Base-by-base conservation (phyloP, 2,888 invertebrate species). In the Plagiodera versicolora region DNA sequence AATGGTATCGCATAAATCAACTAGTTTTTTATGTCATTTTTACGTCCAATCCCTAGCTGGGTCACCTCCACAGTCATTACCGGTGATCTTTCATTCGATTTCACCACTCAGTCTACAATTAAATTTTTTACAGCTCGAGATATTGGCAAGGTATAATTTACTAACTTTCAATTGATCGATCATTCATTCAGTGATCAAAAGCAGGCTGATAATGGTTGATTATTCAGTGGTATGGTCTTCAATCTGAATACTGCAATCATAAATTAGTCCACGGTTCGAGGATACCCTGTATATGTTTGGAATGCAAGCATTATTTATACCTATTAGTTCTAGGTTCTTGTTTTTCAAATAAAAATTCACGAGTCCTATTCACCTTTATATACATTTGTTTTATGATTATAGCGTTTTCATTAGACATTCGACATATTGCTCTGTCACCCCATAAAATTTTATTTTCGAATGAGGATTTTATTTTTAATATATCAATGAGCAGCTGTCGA, bases 1-100 rank as follows among this genome's bases (percentile, higher is more conserved):
- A 65, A 63, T 63, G 44, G 35, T 1, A 28, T 39, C 14, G 49
- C 54, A 63, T 57, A 57, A 63, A 53, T 63, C 55, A 56, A 45
- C 46, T 50, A 24, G n/a, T 48, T 44, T 58, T 62, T 58, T 51
- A 59, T 51, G 55, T 57, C 54, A 56, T 46, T 50, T 45, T 49
- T 24, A 2, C 44, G 24, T 18, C 51, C 35, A 16, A 24, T 14
- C 52, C 44, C 16, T 45, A 45, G 24, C 20, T 54, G 44, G 20
- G 39, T 54, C 54, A 55, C 39, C 39, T 39, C 39, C 39, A 39
- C 39, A 39, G 39, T 39, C 39, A 39, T 39, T 39, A 39, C 39
- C 14, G 39, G 39, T 39, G 39, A 39, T 39, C 39, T 39, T 39
- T 39, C 39, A 39, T 39, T 39, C 39, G 39, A 39, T 39, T 39